Evolutionary conservation across 1,140 invertebrate genomes (phyloP).

Genomic region (Drosophila novamexicana): DNA sequence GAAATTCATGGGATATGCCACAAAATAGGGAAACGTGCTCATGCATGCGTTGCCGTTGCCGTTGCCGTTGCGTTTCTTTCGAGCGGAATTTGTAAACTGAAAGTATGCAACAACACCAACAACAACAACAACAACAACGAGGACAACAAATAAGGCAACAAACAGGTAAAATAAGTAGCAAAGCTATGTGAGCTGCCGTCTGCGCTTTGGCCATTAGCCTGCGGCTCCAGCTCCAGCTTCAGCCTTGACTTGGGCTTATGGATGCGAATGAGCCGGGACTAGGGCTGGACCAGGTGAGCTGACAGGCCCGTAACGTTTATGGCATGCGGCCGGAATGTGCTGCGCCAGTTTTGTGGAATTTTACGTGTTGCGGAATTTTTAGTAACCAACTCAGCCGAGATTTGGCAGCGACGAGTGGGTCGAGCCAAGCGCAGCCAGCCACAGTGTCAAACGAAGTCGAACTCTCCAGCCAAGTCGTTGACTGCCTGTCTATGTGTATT

Average conservation of each 20-base stretch:
- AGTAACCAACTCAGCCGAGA: constrained; percentile 53
- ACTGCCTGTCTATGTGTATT: neutral
- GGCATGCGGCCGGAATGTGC: constrained; percentile 52
- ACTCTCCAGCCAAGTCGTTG: constrained; percentile 29
- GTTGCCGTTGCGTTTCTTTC: constrained; percentile 17
- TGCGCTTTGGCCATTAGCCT: constrained; percentile 51
- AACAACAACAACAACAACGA: constrained; percentile 24
- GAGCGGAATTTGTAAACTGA: constrained; percentile 65
- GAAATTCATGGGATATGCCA: constrained; percentile 75
- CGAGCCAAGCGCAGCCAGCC: neutral
- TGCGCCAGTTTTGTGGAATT: constrained; percentile 52
- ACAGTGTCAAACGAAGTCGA: constrained; percentile 38
- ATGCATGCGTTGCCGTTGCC: constrained; percentile 40
- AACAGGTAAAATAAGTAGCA: constrained; percentile 56
- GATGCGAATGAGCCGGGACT: neutral
- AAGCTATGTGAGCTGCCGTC: constrained; percentile 59
- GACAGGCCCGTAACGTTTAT: constrained; percentile 23
- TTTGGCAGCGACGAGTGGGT: constrained; percentile 12
- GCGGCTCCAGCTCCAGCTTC: constrained; percentile 30
- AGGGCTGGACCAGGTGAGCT: constrained; percentile 22
- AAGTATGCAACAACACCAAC: constrained; percentile 65
- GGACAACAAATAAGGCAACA: constrained; percentile 31
- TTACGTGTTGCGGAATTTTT: constrained; percentile 68
- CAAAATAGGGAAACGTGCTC: constrained; percentile 60
- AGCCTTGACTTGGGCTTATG: constrained; percentile 21